Evolutionary conservation across 2,113 vertebrate species (phyloP).

Genomic region (Camelus bactrianus): DNA sequence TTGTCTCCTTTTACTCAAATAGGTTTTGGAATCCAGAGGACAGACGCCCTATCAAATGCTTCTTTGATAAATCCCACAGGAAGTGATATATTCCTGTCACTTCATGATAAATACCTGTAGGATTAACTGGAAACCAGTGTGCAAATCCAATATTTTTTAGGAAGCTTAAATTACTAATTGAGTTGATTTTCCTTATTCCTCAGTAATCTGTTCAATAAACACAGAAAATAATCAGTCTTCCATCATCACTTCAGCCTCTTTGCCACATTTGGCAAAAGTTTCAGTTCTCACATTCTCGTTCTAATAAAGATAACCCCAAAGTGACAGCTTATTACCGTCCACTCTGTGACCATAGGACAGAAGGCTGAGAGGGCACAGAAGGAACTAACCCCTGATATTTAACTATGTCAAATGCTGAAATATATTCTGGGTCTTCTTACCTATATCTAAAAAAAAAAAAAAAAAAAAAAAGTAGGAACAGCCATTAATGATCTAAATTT

Average conservation of each 20-base stretch:
- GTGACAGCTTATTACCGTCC: background rate
- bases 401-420: background rate
- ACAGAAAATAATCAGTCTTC: background rate
- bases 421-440: background rate
- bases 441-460: background rate
- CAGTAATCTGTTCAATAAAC: background rate
- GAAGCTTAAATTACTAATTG: background rate
- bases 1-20: background rate
- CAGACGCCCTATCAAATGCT: background rate
- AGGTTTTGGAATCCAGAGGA: background rate
- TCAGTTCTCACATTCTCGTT: background rate
- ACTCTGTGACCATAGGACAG: too few species aligned
- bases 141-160: background rate
- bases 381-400: background rate
- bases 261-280: background rate
- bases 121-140: background rate
- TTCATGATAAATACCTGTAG: background rate
- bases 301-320: background rate
- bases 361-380: background rate
- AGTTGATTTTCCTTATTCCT: background rate
- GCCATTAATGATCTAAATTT: background rate
- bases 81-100: background rate
- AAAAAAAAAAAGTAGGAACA: background rate
- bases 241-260: background rate
- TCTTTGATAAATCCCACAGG: background rate